A percentile compares a stretch with the other conserved stretches of the same genome.
phyloP scores from a whole-genome alignment of 2,113 vertebrate genomes.

The Uropsilus gracilis region DNA sequence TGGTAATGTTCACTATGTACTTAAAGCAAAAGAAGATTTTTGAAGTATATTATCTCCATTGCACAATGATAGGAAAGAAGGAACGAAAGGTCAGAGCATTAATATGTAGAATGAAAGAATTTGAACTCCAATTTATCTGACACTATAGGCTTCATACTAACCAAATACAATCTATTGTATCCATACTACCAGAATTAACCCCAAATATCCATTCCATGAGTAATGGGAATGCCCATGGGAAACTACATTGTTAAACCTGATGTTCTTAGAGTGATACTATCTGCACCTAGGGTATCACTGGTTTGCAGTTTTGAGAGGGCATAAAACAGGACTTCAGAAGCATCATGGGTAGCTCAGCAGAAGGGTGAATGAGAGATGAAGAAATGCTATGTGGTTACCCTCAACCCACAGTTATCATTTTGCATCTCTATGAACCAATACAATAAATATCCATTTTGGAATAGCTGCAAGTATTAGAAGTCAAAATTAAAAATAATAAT shows the following conservation, averaged over 20 bases:
- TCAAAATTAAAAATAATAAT: conserved; percentile 14
- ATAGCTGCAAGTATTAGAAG: neutral
- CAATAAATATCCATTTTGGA: neutral
- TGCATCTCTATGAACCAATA: neutral
- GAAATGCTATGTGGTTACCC: neutral
- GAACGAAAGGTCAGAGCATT: neutral
- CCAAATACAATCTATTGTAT: neutral
- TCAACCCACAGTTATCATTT: neutral
- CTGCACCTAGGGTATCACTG: neutral
- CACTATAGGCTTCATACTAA: neutral
- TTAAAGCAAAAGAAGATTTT: conserved; percentile 2
- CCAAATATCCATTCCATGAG: neutral
- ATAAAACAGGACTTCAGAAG: neutral
- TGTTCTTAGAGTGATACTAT: neutral
- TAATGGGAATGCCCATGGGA: neutral
- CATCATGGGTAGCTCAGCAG: neutral
- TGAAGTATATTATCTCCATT: neutral
- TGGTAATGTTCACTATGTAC: neutral
- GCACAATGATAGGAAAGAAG: neutral
- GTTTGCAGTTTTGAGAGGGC: neutral
- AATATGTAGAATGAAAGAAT: neutral
- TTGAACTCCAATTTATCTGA: neutral
- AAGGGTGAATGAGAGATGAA: neutral
- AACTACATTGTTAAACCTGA: neutral
- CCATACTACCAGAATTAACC: neutral